A percentile compares a stretch with the other conserved stretches of the same genome.
phyloP scores from a whole-genome alignment of 1,140 invertebrate genomes.

The Listronotus bonariensis region DNA sequence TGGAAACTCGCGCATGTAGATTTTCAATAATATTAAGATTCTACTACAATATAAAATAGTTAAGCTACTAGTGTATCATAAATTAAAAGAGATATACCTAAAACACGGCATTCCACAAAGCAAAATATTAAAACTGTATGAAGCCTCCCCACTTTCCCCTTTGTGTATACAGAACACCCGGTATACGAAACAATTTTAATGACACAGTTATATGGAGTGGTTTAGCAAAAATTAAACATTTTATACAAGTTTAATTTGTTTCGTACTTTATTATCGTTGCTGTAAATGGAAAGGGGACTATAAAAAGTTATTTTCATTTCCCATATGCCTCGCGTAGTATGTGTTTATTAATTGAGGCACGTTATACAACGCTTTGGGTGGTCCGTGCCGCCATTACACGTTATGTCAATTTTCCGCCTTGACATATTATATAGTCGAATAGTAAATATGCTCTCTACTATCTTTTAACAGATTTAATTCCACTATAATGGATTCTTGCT shows the following conservation, averaged over 20 bases:
- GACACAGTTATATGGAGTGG: constrained; percentile 8
- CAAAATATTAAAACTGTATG: too few relatives aligned
- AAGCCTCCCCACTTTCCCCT: too few relatives aligned
- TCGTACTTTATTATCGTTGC: constrained; percentile 13
- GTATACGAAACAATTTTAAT: neutral
- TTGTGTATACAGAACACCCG: too few relatives aligned
- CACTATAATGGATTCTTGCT: constrained; percentile 12
- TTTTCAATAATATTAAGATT: too few relatives aligned
- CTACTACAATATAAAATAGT: too few relatives aligned
- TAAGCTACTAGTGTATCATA: too few relatives aligned
- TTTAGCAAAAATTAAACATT: constrained; percentile 12
- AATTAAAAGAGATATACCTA: too few relatives aligned
- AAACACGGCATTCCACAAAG: too few relatives aligned
- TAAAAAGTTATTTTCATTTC: constrained; percentile 34
- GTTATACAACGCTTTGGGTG: constrained; percentile 29
- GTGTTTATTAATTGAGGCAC: constrained; percentile 36
- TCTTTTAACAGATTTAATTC: constrained; percentile 7
- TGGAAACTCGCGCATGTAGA: too few relatives aligned
- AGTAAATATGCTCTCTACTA: constrained; percentile 21
- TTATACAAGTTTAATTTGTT: constrained; percentile 15
- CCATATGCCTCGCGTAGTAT: constrained; percentile 28
- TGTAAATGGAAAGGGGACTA: constrained; percentile 16
- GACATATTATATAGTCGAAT: constrained; percentile 26
- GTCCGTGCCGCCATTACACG: constrained; percentile 24
- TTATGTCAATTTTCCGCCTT: constrained; percentile 37